Conservation (phyloP, 2,113 vertebrate genomes). For the Vombatus ursinus region DNA sequence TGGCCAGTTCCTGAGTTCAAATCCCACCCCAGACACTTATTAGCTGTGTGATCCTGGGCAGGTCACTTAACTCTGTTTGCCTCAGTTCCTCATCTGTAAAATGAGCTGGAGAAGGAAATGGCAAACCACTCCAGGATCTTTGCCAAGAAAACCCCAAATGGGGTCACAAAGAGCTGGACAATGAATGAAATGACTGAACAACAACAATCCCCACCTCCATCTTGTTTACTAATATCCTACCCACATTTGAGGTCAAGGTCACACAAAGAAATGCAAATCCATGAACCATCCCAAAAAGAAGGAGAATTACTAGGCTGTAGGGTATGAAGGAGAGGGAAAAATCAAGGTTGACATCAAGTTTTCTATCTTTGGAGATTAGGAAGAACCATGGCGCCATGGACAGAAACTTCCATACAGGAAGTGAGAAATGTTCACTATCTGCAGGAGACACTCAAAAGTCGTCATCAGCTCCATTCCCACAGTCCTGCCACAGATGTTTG, state of each 20-base stretch:
- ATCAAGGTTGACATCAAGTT: background rate
- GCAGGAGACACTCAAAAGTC: constrained; percentile 19
- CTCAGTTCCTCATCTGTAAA: background rate
- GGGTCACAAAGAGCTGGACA: background rate
- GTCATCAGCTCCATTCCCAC: constrained; percentile 71
- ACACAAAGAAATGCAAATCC: background rate
- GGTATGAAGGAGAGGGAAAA: constrained; percentile 22
- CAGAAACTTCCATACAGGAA: constrained; percentile 60
- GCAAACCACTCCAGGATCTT: background rate
- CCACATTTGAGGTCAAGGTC: background rate
- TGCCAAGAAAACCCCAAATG: background rate
- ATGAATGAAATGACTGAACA: background rate
- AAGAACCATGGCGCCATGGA: background rate
- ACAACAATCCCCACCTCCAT: background rate
- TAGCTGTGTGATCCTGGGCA: background rate
- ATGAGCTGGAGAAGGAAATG: background rate
- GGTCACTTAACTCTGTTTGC: background rate
- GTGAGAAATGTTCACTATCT: constrained; percentile 43
- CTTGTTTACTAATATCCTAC: background rate
- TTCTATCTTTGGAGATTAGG: background rate
- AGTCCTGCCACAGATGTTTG: constrained; percentile 80
- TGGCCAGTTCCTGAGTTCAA: background rate
- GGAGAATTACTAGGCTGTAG: background rate
- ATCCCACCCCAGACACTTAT: background rate
- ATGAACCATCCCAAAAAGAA: constrained; percentile 24